Evolutionary conservation across 2,113 vertebrate species (phyloP).

Genomic region (Suricata suricatta): DNA sequence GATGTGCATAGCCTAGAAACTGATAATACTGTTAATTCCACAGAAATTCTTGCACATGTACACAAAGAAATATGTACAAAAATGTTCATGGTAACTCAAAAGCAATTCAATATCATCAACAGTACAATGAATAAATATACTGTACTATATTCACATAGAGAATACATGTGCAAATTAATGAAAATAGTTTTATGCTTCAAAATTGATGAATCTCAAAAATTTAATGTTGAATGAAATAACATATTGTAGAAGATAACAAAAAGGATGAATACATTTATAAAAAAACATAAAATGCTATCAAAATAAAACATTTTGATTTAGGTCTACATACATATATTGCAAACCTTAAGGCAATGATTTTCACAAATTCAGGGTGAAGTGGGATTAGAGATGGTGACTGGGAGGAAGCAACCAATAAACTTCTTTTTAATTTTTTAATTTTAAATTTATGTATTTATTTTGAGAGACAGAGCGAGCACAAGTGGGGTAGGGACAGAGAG

Average conservation of each 20-base stretch:
- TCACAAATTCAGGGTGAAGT: neutral
- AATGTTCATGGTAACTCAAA: neutral
- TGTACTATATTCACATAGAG: neutral
- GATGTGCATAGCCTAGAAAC: neutral
- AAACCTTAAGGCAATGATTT: neutral
- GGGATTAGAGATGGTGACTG: neutral
- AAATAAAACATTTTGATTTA: neutral
- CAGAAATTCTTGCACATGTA: neutral
- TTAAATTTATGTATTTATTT: too few species aligned
- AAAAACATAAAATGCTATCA: neutral
- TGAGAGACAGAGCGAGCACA: too few species aligned
- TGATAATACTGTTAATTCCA: neutral
- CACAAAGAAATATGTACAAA: neutral
- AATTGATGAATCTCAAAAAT: neutral
- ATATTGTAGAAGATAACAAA: neutral
- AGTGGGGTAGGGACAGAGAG: too few species aligned
- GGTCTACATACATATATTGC: neutral
- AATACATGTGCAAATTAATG: neutral
- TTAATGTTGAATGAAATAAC: neutral
- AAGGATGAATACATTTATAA: neutral
- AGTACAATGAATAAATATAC: neutral
- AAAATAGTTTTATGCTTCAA: neutral
- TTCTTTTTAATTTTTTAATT: too few species aligned
- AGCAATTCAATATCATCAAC: too few species aligned
- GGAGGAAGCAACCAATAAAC: neutral